phyloP scores from a whole-genome alignment of 2,113 vertebrate species.

The Callopanchax toddi region DNA sequence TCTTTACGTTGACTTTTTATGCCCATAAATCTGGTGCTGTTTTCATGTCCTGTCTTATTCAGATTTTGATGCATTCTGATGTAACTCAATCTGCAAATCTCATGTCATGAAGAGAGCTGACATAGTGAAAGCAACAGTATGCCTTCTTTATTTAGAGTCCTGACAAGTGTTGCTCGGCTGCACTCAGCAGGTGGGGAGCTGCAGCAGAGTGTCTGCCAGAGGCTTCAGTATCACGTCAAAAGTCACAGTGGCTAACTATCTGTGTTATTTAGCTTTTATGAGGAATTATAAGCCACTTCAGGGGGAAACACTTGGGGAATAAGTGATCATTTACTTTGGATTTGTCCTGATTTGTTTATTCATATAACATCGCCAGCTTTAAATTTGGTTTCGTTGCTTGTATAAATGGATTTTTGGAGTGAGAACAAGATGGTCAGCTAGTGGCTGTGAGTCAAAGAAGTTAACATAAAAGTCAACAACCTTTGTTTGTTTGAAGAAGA shows the following conservation, averaged over 20 bases:
- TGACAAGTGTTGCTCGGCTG: slow-evolving; percentile 55
- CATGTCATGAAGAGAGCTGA: slow-evolving; percentile 23
- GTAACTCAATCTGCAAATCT: slow-evolving; percentile 21
- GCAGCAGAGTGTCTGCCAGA: slow-evolving; percentile 4
- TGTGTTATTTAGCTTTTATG: no score
- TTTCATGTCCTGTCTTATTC: not conserved
- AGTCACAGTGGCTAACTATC: not conserved
- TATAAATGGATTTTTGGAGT: no score
- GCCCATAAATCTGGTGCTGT: not conserved
- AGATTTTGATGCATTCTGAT: slow-evolving; percentile 20
- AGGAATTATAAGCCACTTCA: not conserved
- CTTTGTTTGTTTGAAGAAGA: no score
- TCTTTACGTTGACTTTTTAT: not conserved
- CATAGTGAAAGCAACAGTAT: slow-evolving; percentile 28
- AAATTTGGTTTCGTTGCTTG: no score
- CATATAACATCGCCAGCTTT: no score
- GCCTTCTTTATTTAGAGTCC: slow-evolving; percentile 65
- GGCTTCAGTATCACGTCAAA: not conserved
- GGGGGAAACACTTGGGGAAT: not conserved
- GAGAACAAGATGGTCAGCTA: no score
- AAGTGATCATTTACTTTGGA: not conserved
- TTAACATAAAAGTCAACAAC: no score
- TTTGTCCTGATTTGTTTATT: not conserved
- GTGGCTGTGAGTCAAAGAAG: no score
- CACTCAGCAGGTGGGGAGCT: slow-evolving; percentile 59